Percentiles rank a stretch among this genome's conserved stretches.
Conservation (phyloP, 2,888 invertebrate species). For the Neuroscelio doddi region DNA sequence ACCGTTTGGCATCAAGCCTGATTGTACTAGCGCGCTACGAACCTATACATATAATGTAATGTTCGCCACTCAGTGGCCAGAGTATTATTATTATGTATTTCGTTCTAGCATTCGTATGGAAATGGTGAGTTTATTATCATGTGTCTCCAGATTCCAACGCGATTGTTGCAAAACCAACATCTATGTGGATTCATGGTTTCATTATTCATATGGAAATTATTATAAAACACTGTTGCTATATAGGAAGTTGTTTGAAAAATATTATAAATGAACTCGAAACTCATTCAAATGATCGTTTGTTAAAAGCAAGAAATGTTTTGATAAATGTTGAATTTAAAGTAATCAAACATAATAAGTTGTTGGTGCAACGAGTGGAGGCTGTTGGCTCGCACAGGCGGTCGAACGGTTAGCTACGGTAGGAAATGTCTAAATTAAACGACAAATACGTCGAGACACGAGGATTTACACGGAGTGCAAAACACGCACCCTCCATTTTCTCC, state of each 20-base stretch:
- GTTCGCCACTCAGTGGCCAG: constrained; percentile 41
- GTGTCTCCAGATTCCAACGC: constrained; percentile 4
- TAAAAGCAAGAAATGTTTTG: neutral
- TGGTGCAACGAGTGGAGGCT: constrained; percentile 55
- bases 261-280: neutral
- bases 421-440: constrained; percentile 69
- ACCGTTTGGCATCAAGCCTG: constrained; percentile 71
- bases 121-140: constrained; percentile 20
- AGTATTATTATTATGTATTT: constrained; percentile 34
- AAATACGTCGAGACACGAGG: constrained; percentile 67
- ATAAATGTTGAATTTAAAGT: constrained; percentile 44
- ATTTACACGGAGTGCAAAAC: constrained; percentile 67
- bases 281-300: neutral
- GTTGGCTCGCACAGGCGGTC: constrained; percentile 53
- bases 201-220: no score
- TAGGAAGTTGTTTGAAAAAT: neutral
- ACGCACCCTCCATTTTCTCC: constrained; percentile 67
- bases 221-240: no score
- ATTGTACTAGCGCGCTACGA: constrained; percentile 60
- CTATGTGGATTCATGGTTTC: neutral
- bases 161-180: constrained; percentile 4
- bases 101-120: constrained; percentile 32
- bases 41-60: constrained; percentile 41
- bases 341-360: constrained; percentile 57
- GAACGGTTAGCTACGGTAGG: constrained; percentile 48